Evolutionary conservation across 2,888 invertebrate genomes (phyloP).

Genomic region (Yponomeuta sedellus): DNA sequence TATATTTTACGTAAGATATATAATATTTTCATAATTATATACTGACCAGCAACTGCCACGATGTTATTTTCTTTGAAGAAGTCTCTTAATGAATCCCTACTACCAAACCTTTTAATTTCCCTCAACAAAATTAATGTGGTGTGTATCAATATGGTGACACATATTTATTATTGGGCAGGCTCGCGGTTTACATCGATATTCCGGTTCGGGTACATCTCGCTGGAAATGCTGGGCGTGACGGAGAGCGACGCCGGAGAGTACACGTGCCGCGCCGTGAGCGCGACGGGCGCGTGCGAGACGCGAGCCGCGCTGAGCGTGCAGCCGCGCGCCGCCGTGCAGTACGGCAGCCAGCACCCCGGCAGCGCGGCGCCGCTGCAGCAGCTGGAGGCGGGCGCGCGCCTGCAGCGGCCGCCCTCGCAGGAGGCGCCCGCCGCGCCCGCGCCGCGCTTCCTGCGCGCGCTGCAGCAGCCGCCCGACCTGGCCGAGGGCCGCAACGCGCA

Average conservation of each 20-base stretch:
- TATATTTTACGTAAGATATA: too few species aligned
- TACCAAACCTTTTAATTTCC: neutral
- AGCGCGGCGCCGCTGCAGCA: constrained; percentile 93
- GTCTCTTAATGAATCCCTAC: too few species aligned
- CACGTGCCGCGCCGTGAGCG: constrained; percentile 90
- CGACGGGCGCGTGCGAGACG: constrained; percentile 91
- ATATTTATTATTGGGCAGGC: constrained; percentile 82
- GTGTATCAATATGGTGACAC: too few species aligned
- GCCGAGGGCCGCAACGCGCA: constrained; percentile 95
- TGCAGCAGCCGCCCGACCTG: constrained; percentile 90
- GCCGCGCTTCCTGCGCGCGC: constrained; percentile 91
- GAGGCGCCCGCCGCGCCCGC: constrained; percentile 88
- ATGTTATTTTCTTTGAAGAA: too few species aligned
- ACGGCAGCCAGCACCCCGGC: constrained; percentile 92
- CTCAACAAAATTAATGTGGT: too few species aligned
- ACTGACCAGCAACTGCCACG: too few species aligned
- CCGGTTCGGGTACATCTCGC: constrained; percentile 97
- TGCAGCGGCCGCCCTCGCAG: constrained; percentile 88
- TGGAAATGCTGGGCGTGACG: constrained; percentile 92
- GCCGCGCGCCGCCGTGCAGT: constrained; percentile 89
- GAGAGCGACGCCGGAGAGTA: constrained; percentile 93
- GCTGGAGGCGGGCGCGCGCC: constrained; percentile 92
- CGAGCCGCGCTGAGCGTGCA: constrained; percentile 88
- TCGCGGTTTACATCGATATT: constrained; percentile 96
- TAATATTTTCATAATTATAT: too few species aligned